Conservation (phyloP, 2,797 vertebrate genomes). For the Lithobates sylvaticus region DNA sequence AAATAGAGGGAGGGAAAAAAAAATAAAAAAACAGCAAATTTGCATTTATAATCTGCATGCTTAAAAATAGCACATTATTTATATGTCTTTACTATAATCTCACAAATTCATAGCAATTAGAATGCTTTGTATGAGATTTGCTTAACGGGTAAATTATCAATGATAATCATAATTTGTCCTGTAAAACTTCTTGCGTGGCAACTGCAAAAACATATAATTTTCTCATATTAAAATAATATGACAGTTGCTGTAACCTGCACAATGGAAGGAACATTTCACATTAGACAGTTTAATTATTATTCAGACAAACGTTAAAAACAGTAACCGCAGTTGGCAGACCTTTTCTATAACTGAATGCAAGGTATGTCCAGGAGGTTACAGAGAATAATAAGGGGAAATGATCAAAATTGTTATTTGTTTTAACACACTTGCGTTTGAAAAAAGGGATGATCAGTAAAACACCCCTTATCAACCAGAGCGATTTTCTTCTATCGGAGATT, state of each 20-base stretch:
- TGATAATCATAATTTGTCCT: slow-evolving; percentile 29
- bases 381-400: neutral
- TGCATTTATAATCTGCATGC: neutral
- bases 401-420: neutral
- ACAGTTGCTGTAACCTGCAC: slow-evolving; percentile 59
- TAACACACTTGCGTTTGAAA: neutral
- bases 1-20: neutral
- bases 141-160: neutral
- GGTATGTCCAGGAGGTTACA: neutral
- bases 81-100: neutral
- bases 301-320: slow-evolving; percentile 62
- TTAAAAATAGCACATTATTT: neutral
- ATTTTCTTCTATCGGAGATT: neutral
- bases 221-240: slow-evolving; percentile 61
- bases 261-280: slow-evolving; percentile 60
- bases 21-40: neutral
- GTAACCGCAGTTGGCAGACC: slow-evolving; percentile 41
- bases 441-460: too few relatives aligned
- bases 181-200: slow-evolving; percentile 63
- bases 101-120: neutral
- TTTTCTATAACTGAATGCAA: slow-evolving; percentile 5
- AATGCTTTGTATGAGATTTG: neutral
- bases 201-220: slow-evolving; percentile 67
- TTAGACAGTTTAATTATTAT: slow-evolving; percentile 60
- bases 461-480: neutral